Percentiles rank a stretch among this genome's conserved stretches.
phyloP scores from a whole-genome alignment of 2,113 vertebrate genomes.

The Toxostoma redivivum region DNA sequence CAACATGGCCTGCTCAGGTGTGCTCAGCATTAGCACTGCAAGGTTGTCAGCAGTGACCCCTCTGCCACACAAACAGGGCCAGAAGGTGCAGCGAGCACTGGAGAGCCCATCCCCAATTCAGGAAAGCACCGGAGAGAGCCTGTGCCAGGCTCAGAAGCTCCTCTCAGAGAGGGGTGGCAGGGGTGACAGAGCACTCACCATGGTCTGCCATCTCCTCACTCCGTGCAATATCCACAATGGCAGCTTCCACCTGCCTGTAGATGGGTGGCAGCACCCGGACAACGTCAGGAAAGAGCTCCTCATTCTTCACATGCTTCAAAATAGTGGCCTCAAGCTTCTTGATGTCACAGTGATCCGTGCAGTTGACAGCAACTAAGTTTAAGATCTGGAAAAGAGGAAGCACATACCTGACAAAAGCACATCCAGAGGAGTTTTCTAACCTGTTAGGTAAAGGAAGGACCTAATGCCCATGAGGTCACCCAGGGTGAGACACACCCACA shows the following conservation, averaged over 20 bases:
- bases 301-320: constrained; percentile 31
- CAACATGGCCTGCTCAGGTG: rapidly evolving
- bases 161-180: rapidly evolving
- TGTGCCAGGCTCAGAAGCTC: rapidly evolving
- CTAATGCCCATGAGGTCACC: neutral
- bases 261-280: constrained; percentile 42
- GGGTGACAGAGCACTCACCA: constrained; percentile 13
- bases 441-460: neutral
- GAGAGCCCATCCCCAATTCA: neutral
- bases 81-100: neutral
- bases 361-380: constrained; percentile 34
- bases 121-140: neutral
- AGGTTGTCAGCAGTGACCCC: neutral
- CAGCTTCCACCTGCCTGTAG: constrained; percentile 62
- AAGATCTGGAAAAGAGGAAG: constrained; percentile 44
- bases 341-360: neutral
- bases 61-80: neutral
- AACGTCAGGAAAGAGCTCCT: constrained; percentile 57
- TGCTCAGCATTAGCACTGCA: neutral
- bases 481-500: neutral
- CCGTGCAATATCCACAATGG: neutral
- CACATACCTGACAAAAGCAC: neutral
- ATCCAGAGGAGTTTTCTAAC: neutral
- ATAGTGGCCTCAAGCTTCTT: constrained; percentile 12
- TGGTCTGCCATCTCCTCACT: constrained; percentile 38